Base-by-base conservation (phyloP, 2,888 invertebrate genomes). In the Hecatera dysodea region DNA sequence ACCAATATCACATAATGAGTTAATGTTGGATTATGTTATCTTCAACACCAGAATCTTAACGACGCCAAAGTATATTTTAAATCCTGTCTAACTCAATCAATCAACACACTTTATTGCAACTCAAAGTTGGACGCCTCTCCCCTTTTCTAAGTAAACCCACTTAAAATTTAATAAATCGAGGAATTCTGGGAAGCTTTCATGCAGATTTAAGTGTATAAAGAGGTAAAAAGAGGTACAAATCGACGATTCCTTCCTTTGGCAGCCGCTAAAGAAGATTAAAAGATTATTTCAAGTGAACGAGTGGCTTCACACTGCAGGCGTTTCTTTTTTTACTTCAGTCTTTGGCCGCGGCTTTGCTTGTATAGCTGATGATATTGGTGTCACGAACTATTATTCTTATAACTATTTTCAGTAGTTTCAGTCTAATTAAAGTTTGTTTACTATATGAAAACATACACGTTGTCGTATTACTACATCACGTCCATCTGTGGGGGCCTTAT, bases 261-360 rank as follows among this genome's bases (percentile, higher is more conserved):
- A 12, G 42, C 36, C 62, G 62, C 33, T 76, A 33, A 73, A 55
- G 39, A 2, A 39, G 76, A 60, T 78, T 73, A 78, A 17, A n/a
- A 55, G 67, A 77, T 77, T 77, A 73, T 73, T 42, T 61, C 59
- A 78, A 42, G 46, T 77, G 77, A 61, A 52, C 19, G 73, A 55
- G 27, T 44, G 44, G 33, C 48, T 76, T 29, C n/a, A 39, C 50
- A 52, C 59, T 55, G 67, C n/a, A 61, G 8, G 19, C 48, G n/a
- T 44, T 39, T n/a, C 1, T 29, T 53, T 62, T 24, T 57, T 24
- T 12, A 29, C 2, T 11, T n/a, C n/a, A n/a, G n/a, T n/a, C n/a
- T 24, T 56, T 39, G 1, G 15, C 19, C 29, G 19, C 22, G 8
- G 3, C 15, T 39, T 56, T 11, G 9, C 15, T 68, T 33, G n/a